phyloP scores from a whole-genome alignment of 2,888 invertebrate genomes.

The Lamproptera curius region DNA sequence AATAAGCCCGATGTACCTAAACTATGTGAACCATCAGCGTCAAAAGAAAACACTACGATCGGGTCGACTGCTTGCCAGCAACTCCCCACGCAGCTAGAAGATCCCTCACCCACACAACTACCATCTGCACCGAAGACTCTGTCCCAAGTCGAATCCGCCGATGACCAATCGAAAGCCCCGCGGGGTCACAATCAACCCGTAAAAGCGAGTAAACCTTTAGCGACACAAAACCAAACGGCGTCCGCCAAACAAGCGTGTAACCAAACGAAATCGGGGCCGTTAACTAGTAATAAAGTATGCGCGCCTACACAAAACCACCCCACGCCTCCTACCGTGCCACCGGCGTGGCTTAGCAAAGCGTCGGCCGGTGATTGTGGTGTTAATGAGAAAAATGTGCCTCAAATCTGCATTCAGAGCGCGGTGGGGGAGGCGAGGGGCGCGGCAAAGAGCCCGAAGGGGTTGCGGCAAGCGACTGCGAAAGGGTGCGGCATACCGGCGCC shows the following conservation, averaged over 20 bases:
- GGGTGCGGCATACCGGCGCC: constrained; percentile 23
- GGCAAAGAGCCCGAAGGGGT: constrained; percentile 40
- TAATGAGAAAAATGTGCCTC: constrained; percentile 42
- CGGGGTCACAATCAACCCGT: constrained; percentile 14
- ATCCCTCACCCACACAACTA: constrained; percentile 38
- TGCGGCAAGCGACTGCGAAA: constrained; percentile 37
- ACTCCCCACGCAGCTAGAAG: constrained; percentile 53
- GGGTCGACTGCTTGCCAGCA: no score
- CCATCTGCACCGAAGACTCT: constrained; percentile 36
- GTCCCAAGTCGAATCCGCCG: constrained; percentile 30
- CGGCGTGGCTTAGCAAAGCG: constrained; percentile 54
- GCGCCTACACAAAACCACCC: constrained; percentile 38
- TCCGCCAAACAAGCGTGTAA: constrained; percentile 1
- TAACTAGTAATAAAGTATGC: constrained; percentile 31
- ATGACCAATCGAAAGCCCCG: constrained; percentile 13
- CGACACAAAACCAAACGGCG: constrained; percentile 18
- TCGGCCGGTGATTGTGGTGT: constrained; percentile 28
- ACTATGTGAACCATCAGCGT: no score
- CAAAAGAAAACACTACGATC: no score
- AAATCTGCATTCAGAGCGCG: constrained; percentile 54
- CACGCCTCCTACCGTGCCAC: constrained; percentile 63
- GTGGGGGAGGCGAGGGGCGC: constrained; percentile 40
- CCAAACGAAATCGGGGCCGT: constrained; percentile 28
- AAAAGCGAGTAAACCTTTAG: constrained; percentile 26
- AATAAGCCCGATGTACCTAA: constrained; percentile 28